Base-by-base conservation (phyloP, 1,140 invertebrate species). In the Tetramorium parvispinum region DNA sequence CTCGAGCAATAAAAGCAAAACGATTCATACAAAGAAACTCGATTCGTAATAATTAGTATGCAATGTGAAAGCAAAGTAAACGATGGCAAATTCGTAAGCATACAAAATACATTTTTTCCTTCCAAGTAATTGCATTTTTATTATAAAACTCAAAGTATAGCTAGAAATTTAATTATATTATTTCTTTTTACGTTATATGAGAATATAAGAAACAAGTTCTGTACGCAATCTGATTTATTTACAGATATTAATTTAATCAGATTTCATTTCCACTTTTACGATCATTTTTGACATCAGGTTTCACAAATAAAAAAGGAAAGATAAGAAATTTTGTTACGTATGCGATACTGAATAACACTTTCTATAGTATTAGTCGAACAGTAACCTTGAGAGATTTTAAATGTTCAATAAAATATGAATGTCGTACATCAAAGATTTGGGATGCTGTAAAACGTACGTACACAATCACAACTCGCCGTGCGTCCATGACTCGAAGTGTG, bases 11-110 rank as follows among this genome's bases (percentile, higher is more conserved):
- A 73, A 83, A 73, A 59, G 53, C 53, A 5, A 61, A 59, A 83
- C 53, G 68, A 49, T 71, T 59, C 66, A 73, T 73, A 73, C 79
- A 61, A 83, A 83, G 53, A 59, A 83, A 57, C 40, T 83, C n/a
- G 11, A 59, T 59, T 83, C 24, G 40, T 37, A 73, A 61, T 83
- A 83, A 83, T 83, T 73, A 83, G 53, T 59, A 59, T 68, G 46
- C 46, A 27, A 81, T 81, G 51, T 21, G 7, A 82, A 57, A 73
- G 11, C 11, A 32, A 43, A 18, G 16, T 21, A 70, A 32, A 82
- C 27, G 24, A 7, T 24, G 24, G 21, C 11, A 78, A 40, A 53
- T 32, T 55, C 11, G 18, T 61, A 71, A 43, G 24, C 24, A 18
- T 11, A 57, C 18, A n/a, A 66, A 53, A 66, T 66, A 3, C 43